Conservation (phyloP, 2,797 vertebrate species). For the Vespertilio murinus region DNA sequence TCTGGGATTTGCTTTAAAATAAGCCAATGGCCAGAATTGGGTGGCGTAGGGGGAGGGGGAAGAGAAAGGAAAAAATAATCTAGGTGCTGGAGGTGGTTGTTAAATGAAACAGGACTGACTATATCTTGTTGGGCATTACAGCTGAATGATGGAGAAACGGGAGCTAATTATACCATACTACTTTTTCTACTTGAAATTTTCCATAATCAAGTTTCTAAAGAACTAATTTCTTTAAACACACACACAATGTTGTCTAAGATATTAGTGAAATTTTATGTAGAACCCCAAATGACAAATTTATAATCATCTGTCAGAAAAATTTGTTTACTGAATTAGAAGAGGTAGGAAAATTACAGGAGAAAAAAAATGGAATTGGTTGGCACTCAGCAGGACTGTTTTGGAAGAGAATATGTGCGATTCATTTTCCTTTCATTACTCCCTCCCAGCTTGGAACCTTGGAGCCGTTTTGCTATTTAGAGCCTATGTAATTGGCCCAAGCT, state of each 20-base stretch:
- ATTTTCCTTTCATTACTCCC: conserved; percentile 16
- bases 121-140: background rate
- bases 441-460: background rate
- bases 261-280: background rate
- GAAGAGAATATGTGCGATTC: background rate
- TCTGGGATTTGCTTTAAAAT: conserved; percentile 16
- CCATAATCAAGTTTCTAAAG: background rate
- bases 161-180: background rate
- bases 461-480: background rate
- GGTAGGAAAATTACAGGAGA: background rate
- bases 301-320: conserved; percentile 46
- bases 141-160: background rate
- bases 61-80: background rate
- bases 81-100: background rate
- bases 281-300: conserved; percentile 5
- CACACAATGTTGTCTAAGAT: background rate
- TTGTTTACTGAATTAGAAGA: background rate
- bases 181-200: background rate
- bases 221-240: background rate
- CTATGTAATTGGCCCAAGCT: background rate
- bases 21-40: background rate
- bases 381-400: background rate
- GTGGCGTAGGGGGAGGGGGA: accelerated
- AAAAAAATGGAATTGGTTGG: background rate
- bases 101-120: background rate